Base-by-base conservation (phyloP, 2,113 vertebrate species). In the Lasiurus borealis region DNA sequence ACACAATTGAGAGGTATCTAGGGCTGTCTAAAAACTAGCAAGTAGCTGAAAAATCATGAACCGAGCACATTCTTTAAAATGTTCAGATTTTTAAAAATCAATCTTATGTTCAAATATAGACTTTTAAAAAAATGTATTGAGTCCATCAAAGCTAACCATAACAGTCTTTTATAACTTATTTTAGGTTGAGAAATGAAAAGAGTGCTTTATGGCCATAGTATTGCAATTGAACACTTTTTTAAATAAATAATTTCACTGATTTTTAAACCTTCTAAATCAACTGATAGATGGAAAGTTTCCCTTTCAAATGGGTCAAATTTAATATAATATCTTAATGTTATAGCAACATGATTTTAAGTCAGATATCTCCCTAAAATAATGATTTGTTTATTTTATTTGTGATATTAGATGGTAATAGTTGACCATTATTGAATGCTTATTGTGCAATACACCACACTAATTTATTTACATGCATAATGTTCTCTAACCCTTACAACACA, bases 191-290 rank as follows among this genome's bases (percentile, higher is more conserved):
- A 52, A 50, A 92, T 88, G 85, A 90, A n/a, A 52, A 52, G 4
- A 29, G 6, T 93, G 11, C 18, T 34, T 82, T 83, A 59, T 77
- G 50, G 66, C 8, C 7, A 80, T 50, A 80, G 81, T 64, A 72
- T 94, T 50, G 10, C 0, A 81, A 73, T 72, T 19, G 71, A 25
- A 50, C 19, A 25, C 29, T 54, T 86, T 87, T 21, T 87, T 8
- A 76, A 48, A 66, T 93, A 64, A 82, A 46, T 40, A 64, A 78
- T 14, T 50, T 50, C 11, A 52, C 16, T 34, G 0, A 16, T 57
- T 88, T 77, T 62, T 85, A 88, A 94, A 81, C 6, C 8, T 90
- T n/a, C 8, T 12, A 85, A 88, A 29, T 90, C 8, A 94, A 76
- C 21, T 34, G 62, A 23, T 50, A 69, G 29, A 82, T 46, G 11